A percentile compares a stretch with the other conserved stretches of the same genome.
These are phyloP conservation scores for Hypselothyrea guttata DNA, from an alignment of 2,888 invertebrate species.

Conservation along the genomic window DNA sequence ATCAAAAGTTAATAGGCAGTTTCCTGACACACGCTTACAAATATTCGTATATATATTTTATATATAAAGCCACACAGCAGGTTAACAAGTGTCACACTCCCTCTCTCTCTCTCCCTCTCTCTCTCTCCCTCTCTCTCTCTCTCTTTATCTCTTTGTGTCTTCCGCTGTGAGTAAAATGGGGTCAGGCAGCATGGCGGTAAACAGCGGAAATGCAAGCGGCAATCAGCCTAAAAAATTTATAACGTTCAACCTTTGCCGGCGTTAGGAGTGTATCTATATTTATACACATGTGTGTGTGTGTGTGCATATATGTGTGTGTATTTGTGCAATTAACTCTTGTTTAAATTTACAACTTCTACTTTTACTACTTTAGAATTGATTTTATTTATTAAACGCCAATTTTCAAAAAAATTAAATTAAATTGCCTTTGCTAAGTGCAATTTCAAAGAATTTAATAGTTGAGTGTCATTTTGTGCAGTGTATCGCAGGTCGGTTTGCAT, in stretches of 20 bases:
- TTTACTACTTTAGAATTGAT: no score
- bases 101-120: conserved; percentile 9
- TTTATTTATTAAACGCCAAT: no score
- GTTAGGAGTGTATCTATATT: no score
- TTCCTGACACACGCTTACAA: conserved; percentile 41
- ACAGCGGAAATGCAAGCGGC: conserved; percentile 61
- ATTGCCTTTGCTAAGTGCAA: no score
- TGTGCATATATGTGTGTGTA: conserved; percentile 7
- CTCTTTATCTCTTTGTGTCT: conserved; percentile 5
- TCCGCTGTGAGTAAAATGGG: conserved; percentile 47
- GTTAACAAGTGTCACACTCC: conserved; percentile 61
- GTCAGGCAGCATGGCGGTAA: conserved; percentile 38
- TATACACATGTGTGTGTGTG: conserved; percentile 2
- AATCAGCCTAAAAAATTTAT: conserved; percentile 62
- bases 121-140: conserved; percentile 17
- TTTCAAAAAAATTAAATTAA: no score
- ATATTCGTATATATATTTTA: no score
- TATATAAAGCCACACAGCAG: conserved; percentile 26
- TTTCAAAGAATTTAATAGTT: no score
- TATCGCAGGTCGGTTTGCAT: no score
- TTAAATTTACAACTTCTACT: no score
- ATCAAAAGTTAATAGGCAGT: conserved; percentile 70
- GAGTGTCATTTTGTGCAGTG: no score
- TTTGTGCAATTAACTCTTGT: conserved; percentile 42
- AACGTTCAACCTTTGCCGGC: conserved; percentile 20